A percentile compares a stretch with the other conserved stretches of the same genome.
These are phyloP conservation scores for Athrips mouffetella DNA, from an alignment of 2,888 invertebrate species.

Conservation along the genomic window DNA sequence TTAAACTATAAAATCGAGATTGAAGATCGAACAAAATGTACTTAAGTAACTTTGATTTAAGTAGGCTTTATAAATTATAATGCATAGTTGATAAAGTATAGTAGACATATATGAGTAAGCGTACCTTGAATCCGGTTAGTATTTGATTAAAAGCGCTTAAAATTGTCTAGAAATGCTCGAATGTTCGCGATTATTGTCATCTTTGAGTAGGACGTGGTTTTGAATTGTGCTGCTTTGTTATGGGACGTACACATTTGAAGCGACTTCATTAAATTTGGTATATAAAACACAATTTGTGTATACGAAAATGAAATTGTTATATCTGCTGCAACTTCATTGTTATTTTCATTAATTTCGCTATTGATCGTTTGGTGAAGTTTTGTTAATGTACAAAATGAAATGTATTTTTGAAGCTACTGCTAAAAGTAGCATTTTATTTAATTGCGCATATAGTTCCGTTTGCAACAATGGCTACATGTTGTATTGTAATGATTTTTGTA, in stretches of 20 bases:
- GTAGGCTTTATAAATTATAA: constrained; percentile 78
- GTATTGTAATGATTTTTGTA: constrained; percentile 56
- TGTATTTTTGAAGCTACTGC: constrained; percentile 33
- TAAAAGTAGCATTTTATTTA: constrained; percentile 38
- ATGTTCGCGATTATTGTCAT: constrained; percentile 30
- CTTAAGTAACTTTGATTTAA: constrained; percentile 75
- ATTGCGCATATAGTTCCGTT: constrained; percentile 46
- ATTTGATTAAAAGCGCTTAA: constrained; percentile 69
- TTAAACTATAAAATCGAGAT: constrained; percentile 57
- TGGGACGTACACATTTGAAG: constrained; percentile 46
- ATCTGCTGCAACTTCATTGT: constrained; percentile 33
- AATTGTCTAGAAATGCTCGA: constrained; percentile 60
- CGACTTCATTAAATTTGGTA: constrained; percentile 31
- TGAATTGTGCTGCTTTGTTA: constrained; percentile 28
- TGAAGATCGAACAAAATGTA: constrained; percentile 74
- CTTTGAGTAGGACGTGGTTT: not conserved
- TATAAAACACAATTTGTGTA: constrained; percentile 55
- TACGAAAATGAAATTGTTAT: constrained; percentile 69
- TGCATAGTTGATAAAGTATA: constrained; percentile 68
- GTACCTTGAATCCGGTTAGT: constrained; percentile 56
- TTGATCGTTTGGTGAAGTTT: constrained; percentile 31
- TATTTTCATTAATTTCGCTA: constrained; percentile 44
- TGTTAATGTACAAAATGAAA: constrained; percentile 52
- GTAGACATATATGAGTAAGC: constrained; percentile 66
- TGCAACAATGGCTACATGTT: constrained; percentile 57